Evolutionary conservation across 2,797 vertebrate species (phyloP).

Genomic region (Tapera naevia): DNA sequence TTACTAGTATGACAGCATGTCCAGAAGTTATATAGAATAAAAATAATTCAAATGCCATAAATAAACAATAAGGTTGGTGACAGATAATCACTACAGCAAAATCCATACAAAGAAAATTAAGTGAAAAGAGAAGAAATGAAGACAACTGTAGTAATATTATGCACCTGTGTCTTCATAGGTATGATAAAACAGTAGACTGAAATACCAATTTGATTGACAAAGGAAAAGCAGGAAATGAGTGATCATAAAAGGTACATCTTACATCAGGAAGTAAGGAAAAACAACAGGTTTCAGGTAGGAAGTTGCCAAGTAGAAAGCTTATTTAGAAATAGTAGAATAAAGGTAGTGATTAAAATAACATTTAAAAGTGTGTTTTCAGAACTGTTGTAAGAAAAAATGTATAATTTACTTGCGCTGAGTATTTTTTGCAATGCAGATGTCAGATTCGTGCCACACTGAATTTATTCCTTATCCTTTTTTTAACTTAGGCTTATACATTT

Average conservation of each 20-base stretch:
- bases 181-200: constrained; percentile 15
- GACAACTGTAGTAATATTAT: neutral
- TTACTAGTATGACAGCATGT: neutral
- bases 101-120: neutral
- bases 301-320: constrained; percentile 14
- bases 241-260: neutral
- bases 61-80: neutral
- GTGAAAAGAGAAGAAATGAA: neutral
- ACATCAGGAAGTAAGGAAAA: neutral
- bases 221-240: constrained; percentile 2
- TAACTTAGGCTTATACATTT: constrained; percentile 26
- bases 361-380: constrained; percentile 26
- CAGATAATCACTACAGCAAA: neutral
- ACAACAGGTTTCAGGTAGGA: constrained; percentile 12
- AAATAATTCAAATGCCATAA: neutral
- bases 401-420: constrained; percentile 43
- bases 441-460: constrained; percentile 58
- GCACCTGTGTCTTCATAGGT: neutral
- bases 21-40: neutral
- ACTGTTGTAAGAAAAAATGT: neutral
- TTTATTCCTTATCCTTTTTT: constrained; percentile 53
- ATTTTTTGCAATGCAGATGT: constrained; percentile 58
- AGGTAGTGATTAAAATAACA: constrained; percentile 45
- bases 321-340: constrained; percentile 35
- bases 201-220: constrained; percentile 22